Conservation (phyloP, 2,797 vertebrate genomes). For the Halcyon chelicuti region DNA sequence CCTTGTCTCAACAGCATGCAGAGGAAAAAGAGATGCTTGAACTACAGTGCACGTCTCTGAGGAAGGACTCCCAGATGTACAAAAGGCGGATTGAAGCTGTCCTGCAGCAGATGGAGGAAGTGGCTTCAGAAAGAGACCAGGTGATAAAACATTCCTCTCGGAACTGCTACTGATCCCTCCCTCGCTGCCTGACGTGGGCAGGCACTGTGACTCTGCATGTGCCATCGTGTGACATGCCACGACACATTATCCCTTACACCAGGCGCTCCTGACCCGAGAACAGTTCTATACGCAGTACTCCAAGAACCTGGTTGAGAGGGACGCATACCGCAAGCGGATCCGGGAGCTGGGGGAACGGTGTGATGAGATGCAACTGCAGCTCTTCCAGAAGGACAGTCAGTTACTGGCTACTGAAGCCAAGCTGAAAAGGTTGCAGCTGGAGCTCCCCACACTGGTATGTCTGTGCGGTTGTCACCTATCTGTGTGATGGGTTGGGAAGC, state of each 20-base stretch:
- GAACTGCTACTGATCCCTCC: not conserved
- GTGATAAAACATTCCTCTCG: constrained; percentile 57
- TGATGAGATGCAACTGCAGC: constrained; percentile 87
- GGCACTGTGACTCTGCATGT: not conserved
- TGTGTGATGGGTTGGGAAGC: not conserved
- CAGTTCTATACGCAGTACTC: constrained; percentile 84
- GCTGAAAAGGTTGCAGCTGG: constrained; percentile 77
- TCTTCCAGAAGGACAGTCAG: constrained; percentile 87
- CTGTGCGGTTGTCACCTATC: rapidly evolving
- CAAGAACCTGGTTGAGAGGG: constrained; percentile 87
- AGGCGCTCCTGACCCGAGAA: constrained; percentile 83
- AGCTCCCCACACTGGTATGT: constrained; percentile 59
- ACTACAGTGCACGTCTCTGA: constrained; percentile 83
- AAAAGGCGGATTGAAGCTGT: constrained; percentile 86
- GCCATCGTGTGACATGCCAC: not conserved
- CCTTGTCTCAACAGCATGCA: constrained; percentile 69
- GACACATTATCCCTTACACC: rapidly evolving
- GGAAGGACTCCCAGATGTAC: constrained; percentile 88
- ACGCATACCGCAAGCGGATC: constrained; percentile 86
- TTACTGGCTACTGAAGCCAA: constrained; percentile 82
- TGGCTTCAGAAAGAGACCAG: constrained; percentile 90
- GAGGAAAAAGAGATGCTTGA: constrained; percentile 88
- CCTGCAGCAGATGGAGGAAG: constrained; percentile 90
- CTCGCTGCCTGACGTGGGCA: not conserved
- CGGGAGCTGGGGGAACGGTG: constrained; percentile 85